A percentile compares a stretch with the other conserved stretches of the same genome.
These are phyloP conservation scores for Rhogogaster chlorosoma DNA, from an alignment of 2,888 invertebrate species.

Conservation along the genomic window DNA sequence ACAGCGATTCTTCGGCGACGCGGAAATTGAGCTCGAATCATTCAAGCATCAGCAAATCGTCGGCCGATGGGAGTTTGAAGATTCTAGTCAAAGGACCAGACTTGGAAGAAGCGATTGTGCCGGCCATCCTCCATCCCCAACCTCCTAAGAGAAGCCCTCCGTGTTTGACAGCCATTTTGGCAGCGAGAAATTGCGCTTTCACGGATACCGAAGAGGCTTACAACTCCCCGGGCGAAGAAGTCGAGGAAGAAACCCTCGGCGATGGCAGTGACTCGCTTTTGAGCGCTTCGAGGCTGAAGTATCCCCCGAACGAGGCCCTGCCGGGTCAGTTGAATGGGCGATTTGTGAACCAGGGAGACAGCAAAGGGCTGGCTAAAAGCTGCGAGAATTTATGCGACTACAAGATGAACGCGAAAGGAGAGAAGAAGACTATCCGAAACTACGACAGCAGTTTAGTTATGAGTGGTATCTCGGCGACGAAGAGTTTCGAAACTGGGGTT, in stretches of 20 bases:
- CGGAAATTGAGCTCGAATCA: conserved; percentile 74
- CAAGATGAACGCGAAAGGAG: background rate
- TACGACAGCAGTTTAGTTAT: conserved; percentile 55
- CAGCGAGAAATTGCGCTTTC: conserved; percentile 72
- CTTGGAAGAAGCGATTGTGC: conserved; percentile 86
- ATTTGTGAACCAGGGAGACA: background rate
- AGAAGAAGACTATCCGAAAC: conserved; percentile 58
- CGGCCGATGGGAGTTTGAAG: conserved; percentile 78
- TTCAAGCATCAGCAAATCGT: conserved; percentile 80
- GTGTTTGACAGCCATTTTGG: conserved; percentile 69
- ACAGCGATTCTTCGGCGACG: conserved; percentile 60
- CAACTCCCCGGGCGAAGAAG: conserved; percentile 81
- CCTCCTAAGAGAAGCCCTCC: conserved; percentile 86
- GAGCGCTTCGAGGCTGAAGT: conserved; percentile 81
- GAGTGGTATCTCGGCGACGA: conserved; percentile 54
- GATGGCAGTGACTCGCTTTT: conserved; percentile 85
- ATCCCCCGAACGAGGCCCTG: conserved; percentile 57
- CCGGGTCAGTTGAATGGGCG: background rate
- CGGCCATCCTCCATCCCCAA: conserved; percentile 88
- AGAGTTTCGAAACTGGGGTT: conserved; percentile 55
- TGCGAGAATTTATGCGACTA: conserved; percentile 35
- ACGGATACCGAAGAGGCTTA: conserved; percentile 78
- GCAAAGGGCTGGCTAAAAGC: conserved; percentile 5
- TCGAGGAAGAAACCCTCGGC: conserved; percentile 71
- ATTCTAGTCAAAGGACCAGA: conserved; percentile 79